A percentile compares a stretch with the other conserved stretches of the same genome.
Evolutionary conservation across 1,140 invertebrate genomes (phyloP).

Genomic region (Philaenus spumarius): DNA sequence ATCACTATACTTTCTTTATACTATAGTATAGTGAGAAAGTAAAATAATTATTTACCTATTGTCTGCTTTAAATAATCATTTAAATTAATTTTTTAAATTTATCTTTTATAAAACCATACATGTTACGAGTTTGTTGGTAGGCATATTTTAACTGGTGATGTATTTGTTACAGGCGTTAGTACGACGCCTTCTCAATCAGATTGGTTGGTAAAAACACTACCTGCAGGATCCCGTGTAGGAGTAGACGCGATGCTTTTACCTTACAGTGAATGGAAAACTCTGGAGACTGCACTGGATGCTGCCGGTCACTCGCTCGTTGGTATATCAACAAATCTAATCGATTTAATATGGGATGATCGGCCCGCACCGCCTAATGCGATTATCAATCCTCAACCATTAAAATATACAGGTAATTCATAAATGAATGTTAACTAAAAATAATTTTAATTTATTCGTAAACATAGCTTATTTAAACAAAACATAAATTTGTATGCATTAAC

Average conservation of each 20-base stretch:
- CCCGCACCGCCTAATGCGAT: conserved; percentile 51
- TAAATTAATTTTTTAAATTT: too few relatives aligned
- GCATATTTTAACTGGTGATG: too few relatives aligned
- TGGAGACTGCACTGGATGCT: conserved; percentile 51
- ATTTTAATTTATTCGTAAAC: too few relatives aligned
- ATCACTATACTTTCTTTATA: too few relatives aligned
- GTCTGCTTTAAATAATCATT: too few relatives aligned
- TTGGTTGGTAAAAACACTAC: conserved; percentile 70
- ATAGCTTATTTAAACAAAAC: too few relatives aligned
- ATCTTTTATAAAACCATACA: too few relatives aligned
- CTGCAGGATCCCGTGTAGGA: conserved; percentile 64
- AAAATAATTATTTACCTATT: too few relatives aligned
- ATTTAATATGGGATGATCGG: conserved; percentile 64
- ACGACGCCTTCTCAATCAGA: conserved; percentile 60
- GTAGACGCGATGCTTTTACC: conserved; percentile 76
- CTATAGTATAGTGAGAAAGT: too few relatives aligned
- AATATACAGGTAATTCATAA: conserved; percentile 56
- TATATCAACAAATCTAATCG: conserved; percentile 74
- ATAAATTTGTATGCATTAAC: too few relatives aligned
- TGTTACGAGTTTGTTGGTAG: too few relatives aligned
- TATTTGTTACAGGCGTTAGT: conserved; percentile 49
- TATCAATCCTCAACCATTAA: conserved; percentile 55
- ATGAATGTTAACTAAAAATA: too few relatives aligned
- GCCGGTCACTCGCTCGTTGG: conserved; percentile 62
- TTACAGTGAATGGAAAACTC: conserved; percentile 60